Conservation (phyloP, 2,797 vertebrate species). For the Yasuhikotakia modesta region DNA sequence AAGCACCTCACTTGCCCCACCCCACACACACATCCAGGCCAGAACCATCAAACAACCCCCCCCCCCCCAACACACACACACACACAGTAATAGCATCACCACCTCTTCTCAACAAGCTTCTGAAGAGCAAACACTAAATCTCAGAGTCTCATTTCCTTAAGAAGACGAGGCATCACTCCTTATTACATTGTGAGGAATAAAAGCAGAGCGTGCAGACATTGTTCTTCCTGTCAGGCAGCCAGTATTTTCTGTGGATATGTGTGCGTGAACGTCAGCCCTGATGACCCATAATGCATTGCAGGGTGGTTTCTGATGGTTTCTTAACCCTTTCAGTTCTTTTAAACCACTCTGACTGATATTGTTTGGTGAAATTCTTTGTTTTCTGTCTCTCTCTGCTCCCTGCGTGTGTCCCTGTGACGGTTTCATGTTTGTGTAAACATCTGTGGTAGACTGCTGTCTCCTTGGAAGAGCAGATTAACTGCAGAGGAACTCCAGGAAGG, state of each 20-base stretch:
- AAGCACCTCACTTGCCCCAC: background rate
- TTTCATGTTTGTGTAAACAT: slow-evolving; percentile 39
- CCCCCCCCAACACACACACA: background rate
- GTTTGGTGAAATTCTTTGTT: background rate
- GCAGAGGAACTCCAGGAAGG: slow-evolving; percentile 21
- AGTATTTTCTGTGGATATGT: slow-evolving; percentile 60
- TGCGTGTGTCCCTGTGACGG: slow-evolving; percentile 2
- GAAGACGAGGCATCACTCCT: slow-evolving; percentile 73
- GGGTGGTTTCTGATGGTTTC: slow-evolving; percentile 50
- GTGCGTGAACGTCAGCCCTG: slow-evolving; percentile 63
- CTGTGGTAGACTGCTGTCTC: slow-evolving; percentile 36
- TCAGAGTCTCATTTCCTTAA: slow-evolving; percentile 62
- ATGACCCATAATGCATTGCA: slow-evolving; percentile 62
- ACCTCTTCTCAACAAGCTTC: background rate
- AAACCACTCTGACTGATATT: background rate
- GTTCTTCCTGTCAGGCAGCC: slow-evolving; percentile 67
- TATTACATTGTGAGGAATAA: slow-evolving; percentile 68
- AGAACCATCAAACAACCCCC: background rate
- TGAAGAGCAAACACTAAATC: slow-evolving; percentile 24
- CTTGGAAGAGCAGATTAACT: slow-evolving; percentile 18
- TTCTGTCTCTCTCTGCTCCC: background rate
- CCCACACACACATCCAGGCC: too few relatives aligned
- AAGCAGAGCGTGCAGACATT: slow-evolving; percentile 66
- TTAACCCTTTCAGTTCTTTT: slow-evolving; percentile 40
- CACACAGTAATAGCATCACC: background rate